phyloP scores from a whole-genome alignment of 2,888 invertebrate genomes.

The Drosophila melanosoma region DNA sequence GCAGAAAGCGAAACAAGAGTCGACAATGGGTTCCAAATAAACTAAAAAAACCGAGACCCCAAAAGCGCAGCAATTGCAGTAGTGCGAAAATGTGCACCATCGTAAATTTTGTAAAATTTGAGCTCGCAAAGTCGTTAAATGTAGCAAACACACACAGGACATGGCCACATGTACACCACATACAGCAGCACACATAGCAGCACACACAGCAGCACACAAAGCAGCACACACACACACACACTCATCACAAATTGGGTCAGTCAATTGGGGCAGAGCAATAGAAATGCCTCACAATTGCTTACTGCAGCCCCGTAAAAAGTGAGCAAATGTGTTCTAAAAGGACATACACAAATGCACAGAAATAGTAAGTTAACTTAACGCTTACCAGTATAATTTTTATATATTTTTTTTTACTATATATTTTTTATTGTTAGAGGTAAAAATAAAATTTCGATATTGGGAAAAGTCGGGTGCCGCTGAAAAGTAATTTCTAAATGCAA shows the following conservation, averaged over 20 bases:
- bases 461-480: conserved; percentile 4
- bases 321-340: conserved; percentile 21
- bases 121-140: conserved; percentile 78
- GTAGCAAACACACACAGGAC: conserved; percentile 60
- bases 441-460: conserved; percentile 8
- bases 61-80: conserved; percentile 41
- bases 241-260: conserved; percentile 64
- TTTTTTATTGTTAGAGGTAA: not conserved
- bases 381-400: conserved; percentile 15
- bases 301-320: conserved; percentile 38
- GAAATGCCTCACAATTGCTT: conserved; percentile 61
- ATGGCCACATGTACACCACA: conserved; percentile 10
- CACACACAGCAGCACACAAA: conserved; percentile 9
- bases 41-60: conserved; percentile 19
- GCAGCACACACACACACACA: conserved; percentile 10
- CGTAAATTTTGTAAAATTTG: conserved; percentile 79
- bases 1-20: conserved; percentile 40
- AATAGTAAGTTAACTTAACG: conserved; percentile 48
- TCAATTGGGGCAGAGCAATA: conserved; percentile 43
- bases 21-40: conserved; percentile 12
- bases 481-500: not conserved
- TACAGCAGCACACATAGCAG: conserved; percentile 5
- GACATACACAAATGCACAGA: conserved; percentile 21
- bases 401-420: conserved; percentile 18
- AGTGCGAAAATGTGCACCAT: conserved; percentile 67